Conservation (phyloP, 2,797 vertebrate genomes). For the Morelia viridis region DNA sequence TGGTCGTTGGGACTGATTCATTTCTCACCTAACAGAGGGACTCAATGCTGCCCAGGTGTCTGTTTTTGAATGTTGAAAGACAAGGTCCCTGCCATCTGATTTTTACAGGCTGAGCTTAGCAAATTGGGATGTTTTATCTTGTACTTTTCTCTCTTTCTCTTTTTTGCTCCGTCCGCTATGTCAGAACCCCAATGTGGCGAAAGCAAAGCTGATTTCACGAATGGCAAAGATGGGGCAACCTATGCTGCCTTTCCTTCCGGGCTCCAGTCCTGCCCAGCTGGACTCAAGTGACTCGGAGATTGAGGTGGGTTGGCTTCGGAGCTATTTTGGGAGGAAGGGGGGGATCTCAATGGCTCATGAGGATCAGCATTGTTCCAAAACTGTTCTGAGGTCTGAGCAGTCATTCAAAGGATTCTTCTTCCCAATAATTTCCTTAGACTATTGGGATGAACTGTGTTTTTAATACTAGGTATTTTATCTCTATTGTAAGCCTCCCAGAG, state of each 20-base stretch:
- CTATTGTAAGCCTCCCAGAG: background rate
- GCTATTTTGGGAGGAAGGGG: background rate
- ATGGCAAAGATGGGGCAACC: slow-evolving; percentile 99
- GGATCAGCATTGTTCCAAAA: no score
- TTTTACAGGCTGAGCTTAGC: background rate
- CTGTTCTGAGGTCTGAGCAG: background rate
- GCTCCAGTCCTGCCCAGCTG: slow-evolving; percentile 77
- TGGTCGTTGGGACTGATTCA: background rate
- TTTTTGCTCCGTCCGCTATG: background rate
- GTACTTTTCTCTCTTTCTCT: rapidly evolving
- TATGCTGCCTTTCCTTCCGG: slow-evolving; percentile 89
- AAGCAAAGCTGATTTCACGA: slow-evolving; percentile 95
- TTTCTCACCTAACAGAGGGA: background rate
- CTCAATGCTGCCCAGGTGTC: no score
- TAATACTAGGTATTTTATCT: background rate
- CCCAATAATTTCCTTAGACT: background rate
- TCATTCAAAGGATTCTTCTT: background rate
- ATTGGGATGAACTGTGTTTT: background rate
- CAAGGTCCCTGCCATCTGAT: no score
- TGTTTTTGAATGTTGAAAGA: background rate
- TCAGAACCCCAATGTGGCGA: slow-evolving; percentile 89
- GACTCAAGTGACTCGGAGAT: slow-evolving; percentile 94
- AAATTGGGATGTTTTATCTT: background rate
- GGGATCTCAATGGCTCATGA: rapidly evolving
- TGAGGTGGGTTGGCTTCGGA: slow-evolving; percentile 76